Percentiles rank a stretch among this genome's conserved stretches.
Conservation (phyloP, 2,113 vertebrate genomes). For the Etheostoma cragini region DNA sequence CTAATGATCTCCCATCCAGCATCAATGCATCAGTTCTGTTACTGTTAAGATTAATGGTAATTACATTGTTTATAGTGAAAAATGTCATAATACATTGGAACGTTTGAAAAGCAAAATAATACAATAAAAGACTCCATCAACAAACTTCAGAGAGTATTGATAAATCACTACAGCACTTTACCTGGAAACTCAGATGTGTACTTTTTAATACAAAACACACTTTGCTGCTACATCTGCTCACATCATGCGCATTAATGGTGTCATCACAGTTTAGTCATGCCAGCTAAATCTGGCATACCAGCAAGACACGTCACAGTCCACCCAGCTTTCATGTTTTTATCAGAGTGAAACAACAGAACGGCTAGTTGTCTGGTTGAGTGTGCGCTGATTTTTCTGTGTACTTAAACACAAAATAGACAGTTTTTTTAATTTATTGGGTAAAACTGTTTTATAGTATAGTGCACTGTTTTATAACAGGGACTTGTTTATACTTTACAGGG, state of each 20-base stretch:
- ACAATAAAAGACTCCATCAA: not conserved
- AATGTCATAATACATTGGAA: not conserved
- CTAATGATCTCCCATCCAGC: not conserved
- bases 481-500: conserved; percentile 1
- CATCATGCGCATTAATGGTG: conserved; percentile 48
- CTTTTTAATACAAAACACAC: conserved; percentile 36
- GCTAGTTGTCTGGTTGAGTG: conserved; percentile 55
- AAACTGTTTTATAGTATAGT: conserved; percentile 8
- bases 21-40: not conserved
- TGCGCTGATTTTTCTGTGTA: conserved; percentile 23
- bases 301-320: conserved; percentile 50
- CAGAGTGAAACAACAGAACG: conserved; percentile 44
- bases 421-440: conserved; percentile 24
- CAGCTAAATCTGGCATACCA: conserved; percentile 52
- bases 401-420: conserved; percentile 56
- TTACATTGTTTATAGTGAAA: not conserved
- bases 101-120: not conserved
- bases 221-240: conserved; percentile 54
- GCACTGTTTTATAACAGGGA: not conserved
- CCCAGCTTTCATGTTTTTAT: conserved; percentile 60
- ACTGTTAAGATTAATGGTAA: not conserved
- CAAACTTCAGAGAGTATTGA: not conserved
- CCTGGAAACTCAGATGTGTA: conserved; percentile 16
- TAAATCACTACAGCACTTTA: not conserved
- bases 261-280: conserved; percentile 58